phyloP scores from a whole-genome alignment of 2,797 vertebrate species.

The Gallinago nigripennis region DNA sequence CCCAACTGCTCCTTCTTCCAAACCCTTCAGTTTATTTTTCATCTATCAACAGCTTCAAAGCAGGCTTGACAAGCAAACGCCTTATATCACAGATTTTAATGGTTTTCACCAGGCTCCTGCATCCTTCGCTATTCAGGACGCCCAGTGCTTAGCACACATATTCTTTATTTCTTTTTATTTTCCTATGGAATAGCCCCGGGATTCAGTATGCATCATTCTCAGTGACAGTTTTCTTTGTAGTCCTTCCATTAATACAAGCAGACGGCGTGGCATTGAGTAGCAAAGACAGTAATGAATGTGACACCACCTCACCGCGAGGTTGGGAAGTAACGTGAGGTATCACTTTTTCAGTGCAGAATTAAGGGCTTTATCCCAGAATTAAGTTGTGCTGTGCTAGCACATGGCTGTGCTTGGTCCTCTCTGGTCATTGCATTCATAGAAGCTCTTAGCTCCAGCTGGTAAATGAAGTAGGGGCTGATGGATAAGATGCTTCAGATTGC shows the following conservation, averaged over 20 bases:
- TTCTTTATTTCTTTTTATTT: not conserved
- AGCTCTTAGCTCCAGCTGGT: not conserved
- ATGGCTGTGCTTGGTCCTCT: not conserved
- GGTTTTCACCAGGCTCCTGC: not conserved
- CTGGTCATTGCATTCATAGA: accelerated
- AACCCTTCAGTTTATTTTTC: not conserved
- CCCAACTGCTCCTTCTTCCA: not conserved
- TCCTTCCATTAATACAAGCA: not conserved
- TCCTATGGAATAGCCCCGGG: not conserved
- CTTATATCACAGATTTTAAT: not conserved
- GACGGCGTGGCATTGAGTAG: not conserved
- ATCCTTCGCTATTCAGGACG: not conserved
- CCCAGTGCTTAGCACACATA: not conserved
- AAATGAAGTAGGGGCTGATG: not conserved
- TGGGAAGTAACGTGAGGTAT: accelerated
- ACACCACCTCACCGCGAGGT: not conserved
- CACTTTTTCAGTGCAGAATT: not conserved
- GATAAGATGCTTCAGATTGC: not conserved
- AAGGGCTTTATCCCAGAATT: not conserved
- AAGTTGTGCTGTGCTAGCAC: not conserved
- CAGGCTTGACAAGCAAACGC: not conserved
- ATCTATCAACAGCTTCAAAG: not conserved
- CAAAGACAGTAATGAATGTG: not conserved
- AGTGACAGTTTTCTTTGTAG: not conserved
- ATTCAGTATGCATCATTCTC: not conserved